Percentiles rank a stretch among this genome's conserved stretches.
These are phyloP conservation scores for Rhogogaster chlorosoma DNA, from an alignment of 2,888 invertebrate genomes.

Conservation along the genomic window DNA sequence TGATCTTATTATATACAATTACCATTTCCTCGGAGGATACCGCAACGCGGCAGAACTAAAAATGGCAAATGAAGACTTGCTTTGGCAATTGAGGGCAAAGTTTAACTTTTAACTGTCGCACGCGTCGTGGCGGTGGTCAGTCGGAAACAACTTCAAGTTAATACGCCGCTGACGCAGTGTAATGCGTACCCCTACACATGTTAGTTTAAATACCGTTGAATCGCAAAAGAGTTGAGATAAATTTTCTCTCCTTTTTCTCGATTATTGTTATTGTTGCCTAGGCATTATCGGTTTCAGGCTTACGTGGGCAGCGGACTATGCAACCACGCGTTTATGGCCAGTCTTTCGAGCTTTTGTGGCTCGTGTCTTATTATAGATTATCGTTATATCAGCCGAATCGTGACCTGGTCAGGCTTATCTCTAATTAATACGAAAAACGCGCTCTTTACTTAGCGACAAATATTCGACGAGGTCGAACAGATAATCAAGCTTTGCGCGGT, in stretches of 20 bases:
- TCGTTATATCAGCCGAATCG: not conserved
- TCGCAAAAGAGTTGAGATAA: not conserved
- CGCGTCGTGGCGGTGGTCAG: not conserved
- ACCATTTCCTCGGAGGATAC: not conserved
- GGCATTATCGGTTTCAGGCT: not conserved
- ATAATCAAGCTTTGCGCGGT: not conserved
- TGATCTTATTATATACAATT: conserved; percentile 11
- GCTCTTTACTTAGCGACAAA: not conserved
- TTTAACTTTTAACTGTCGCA: conserved; percentile 17
- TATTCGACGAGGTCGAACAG: not conserved
- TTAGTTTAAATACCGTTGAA: not conserved
- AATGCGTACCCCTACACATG: not conserved
- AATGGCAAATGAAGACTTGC: conserved; percentile 18
- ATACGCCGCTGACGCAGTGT: not conserved
- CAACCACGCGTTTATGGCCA: conserved; percentile 10
- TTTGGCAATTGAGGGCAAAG: conserved; percentile 7
- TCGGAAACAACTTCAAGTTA: not conserved
- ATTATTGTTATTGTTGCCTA: conserved; percentile 1
- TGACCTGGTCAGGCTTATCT: not conserved
- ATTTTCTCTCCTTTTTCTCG: not conserved
- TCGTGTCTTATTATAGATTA: not conserved
- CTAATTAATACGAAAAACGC: not conserved
- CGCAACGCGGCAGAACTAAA: not conserved
- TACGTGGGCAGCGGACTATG: not conserved
- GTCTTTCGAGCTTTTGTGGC: not conserved